Conservation (phyloP, 2,797 vertebrate genomes). For the Brachyalestes nurse region DNA sequence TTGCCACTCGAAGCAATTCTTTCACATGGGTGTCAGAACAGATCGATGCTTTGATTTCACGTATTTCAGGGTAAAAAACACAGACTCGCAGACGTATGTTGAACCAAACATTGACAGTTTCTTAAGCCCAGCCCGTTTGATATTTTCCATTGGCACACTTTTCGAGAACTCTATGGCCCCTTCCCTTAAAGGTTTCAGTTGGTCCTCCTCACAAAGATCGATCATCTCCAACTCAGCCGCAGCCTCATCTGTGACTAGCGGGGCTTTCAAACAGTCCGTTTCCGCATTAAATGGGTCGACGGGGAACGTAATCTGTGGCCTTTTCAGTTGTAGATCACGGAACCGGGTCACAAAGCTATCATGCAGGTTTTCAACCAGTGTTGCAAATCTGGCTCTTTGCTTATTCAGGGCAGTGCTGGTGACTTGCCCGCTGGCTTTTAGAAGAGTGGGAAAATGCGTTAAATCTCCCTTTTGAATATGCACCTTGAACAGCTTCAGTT, state of each 20-base stretch:
- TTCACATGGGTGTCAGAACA: conserved; percentile 46
- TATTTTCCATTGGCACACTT: conserved; percentile 55
- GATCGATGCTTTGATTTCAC: conserved; percentile 49
- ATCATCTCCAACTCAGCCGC: conserved; percentile 46
- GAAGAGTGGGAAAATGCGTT: conserved; percentile 54
- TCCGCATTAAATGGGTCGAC: conserved; percentile 47
- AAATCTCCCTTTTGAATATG: conserved; percentile 57
- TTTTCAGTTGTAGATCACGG: conserved; percentile 57
- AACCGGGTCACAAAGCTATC: conserved; percentile 53
- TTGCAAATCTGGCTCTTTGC: conserved; percentile 40
- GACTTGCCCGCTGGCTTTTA: conserved; percentile 45
- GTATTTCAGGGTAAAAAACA: conserved; percentile 46
- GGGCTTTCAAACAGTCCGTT: conserved; percentile 55
- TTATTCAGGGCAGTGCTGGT: conserved; percentile 37
- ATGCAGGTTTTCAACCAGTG: conserved; percentile 53
- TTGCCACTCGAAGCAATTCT: conserved; percentile 32
- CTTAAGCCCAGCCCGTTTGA: conserved; percentile 46
- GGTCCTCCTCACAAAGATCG: conserved; percentile 48
- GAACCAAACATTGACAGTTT: conserved; percentile 42
- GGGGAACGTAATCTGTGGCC: conserved; percentile 57
- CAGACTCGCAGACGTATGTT: conserved; percentile 36
- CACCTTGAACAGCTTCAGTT: conserved; percentile 56
- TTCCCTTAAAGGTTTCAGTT: conserved; percentile 49
- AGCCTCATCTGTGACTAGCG: conserved; percentile 41
- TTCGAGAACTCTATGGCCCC: conserved; percentile 49